Evolutionary conservation across 2,113 vertebrate species (phyloP), one percentile per base, ranked within the genome.

Genomic region (Campylorhamphus procurvoides): DNA sequence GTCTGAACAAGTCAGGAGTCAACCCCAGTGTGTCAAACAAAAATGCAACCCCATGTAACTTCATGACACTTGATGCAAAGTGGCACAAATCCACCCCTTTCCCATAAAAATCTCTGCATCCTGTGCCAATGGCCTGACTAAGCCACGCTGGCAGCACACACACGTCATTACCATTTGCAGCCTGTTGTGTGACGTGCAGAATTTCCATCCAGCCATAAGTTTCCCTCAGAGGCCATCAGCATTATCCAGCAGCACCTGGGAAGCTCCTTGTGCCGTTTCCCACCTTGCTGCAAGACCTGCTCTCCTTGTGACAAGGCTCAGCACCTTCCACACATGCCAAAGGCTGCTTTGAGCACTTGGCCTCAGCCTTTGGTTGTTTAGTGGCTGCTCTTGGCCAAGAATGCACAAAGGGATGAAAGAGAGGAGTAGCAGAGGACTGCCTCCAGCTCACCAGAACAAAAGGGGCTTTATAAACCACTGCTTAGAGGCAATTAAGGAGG

Each of bases 81-180:
- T 60, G 83, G 73, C 88, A 93, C 68, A 93, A 75, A 95, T 72
- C 46, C 31, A 64, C 63, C 35, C 23, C 25, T 76, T 59, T 60
- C 75, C 56, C 86, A 67, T 23, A 52, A 64, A 74, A 84, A 56
- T 0, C 52, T 91, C 28, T 0, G 0, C 29, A 42, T 28, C 49
- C 85, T 52, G 44, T 63, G 72, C 79, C 87, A 67, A 37, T 0
- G 0, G 64, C 68, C 79, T 80, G 91, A 77, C 50, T 72, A 72
- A 93, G 64, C 64, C n/a, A 3, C 2, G 8, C 76, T 77, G 76
- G 73, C 73, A 92, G 90, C 0, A 0, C 64, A 85, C 87, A 71
- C 35, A 73, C 18, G 44, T 92, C 94, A 68, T 27, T 17, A 75
- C 31, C 73, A 72, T 93, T 84, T 86, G 60, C 88, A 94, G 83